phyloP scores from a whole-genome alignment of 2,797 vertebrate genomes.

The Florisuga fusca region DNA sequence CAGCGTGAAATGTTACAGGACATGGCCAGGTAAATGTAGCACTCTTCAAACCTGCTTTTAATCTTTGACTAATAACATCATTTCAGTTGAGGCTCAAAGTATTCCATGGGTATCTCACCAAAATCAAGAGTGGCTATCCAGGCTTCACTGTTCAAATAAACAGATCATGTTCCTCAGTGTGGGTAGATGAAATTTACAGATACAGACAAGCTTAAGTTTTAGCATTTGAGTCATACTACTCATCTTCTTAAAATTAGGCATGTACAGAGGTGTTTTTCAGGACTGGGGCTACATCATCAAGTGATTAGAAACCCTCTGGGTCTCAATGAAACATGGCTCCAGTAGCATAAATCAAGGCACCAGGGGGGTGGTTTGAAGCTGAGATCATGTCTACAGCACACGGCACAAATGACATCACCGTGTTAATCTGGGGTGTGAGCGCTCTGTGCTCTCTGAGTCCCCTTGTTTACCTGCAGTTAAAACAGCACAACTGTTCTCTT shows the following conservation, averaged over 20 bases:
- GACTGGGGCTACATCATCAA: not conserved
- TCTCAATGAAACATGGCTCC: constrained; percentile 65
- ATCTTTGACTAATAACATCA: not conserved
- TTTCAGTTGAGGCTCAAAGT: not conserved
- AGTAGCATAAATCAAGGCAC: constrained; percentile 52
- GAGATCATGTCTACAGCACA: constrained; percentile 59
- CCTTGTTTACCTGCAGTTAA: constrained; percentile 23
- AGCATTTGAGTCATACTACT: constrained; percentile 55
- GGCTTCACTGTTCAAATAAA: not conserved
- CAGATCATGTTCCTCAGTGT: not conserved
- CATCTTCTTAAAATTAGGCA: constrained; percentile 42
- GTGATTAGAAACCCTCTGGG: constrained; percentile 67
- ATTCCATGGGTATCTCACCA: not conserved
- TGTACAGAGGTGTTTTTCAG: constrained; percentile 54
- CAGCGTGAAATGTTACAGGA: not conserved
- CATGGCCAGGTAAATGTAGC: not conserved
- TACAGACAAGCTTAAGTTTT: constrained; percentile 46
- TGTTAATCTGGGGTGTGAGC: constrained; percentile 53
- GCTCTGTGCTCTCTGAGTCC: not conserved
- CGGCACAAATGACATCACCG: constrained; percentile 29
- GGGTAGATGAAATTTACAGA: constrained; percentile 12
- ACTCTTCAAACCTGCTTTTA: not conserved
- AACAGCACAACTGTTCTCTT: constrained; percentile 14
- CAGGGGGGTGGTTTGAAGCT: constrained; percentile 7
- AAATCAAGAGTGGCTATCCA: not conserved